phyloP scores from a whole-genome alignment of 2,797 vertebrate species.

The Lophius americanus region DNA sequence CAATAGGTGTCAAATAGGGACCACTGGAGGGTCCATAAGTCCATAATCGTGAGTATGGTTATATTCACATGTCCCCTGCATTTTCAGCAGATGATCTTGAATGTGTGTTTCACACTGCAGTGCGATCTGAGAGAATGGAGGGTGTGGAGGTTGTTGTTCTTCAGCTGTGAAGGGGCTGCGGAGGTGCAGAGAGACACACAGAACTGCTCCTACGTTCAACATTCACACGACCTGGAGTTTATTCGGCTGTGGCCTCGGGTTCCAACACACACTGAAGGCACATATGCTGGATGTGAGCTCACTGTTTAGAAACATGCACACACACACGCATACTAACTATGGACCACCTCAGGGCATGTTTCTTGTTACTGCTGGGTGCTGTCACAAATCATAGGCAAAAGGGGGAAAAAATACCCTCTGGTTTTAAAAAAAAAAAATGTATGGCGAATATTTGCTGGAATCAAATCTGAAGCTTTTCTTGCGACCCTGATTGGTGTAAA shows the following conservation, averaged over 20 bases:
- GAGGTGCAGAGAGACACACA: slow-evolving; percentile 57
- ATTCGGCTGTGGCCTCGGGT: slow-evolving; percentile 55
- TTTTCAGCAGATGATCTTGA: slow-evolving; percentile 37
- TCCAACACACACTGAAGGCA: slow-evolving; percentile 65
- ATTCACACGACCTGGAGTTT: slow-evolving; percentile 73
- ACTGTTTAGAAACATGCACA: slow-evolving; percentile 24
- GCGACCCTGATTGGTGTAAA: background rate
- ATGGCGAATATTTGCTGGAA: slow-evolving; percentile 1
- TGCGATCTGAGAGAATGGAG: slow-evolving; percentile 53
- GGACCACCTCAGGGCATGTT: slow-evolving; percentile 38
- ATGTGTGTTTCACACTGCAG: slow-evolving; percentile 50
- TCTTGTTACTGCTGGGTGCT: slow-evolving; percentile 25
- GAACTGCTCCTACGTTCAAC: slow-evolving; percentile 56
- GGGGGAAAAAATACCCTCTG: background rate
- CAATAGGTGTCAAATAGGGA: background rate
- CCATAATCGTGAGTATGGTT: slow-evolving; percentile 15
- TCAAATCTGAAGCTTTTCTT: background rate
- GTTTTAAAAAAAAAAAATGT: background rate
- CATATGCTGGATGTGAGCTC: slow-evolving; percentile 61
- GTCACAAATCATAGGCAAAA: slow-evolving; percentile 46
- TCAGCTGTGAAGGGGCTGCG: slow-evolving; percentile 63
- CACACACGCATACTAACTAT: slow-evolving; percentile 5
- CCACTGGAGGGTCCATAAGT: slow-evolving; percentile 6
- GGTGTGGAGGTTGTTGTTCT: slow-evolving; percentile 67
- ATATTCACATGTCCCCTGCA: slow-evolving; percentile 24